Conservation (phyloP, 1,140 invertebrate species). For the Zelostemma sp. region DNA sequence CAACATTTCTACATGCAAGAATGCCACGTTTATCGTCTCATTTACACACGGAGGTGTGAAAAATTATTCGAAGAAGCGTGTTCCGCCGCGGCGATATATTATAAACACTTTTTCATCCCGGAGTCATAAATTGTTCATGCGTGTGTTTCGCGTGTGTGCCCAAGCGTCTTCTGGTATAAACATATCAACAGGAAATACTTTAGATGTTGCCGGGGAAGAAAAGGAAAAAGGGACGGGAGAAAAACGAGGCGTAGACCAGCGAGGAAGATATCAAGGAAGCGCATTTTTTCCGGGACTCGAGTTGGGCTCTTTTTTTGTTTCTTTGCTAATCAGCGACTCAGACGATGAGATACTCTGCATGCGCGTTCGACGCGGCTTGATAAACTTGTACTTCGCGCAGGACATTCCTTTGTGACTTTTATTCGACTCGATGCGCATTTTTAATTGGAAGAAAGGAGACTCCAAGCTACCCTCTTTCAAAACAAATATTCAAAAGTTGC, state of each 20-base stretch:
- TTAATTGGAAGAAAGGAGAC: too few relatives aligned
- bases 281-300: conserved; percentile 22
- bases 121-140: conserved; percentile 31
- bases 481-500: too few relatives aligned
- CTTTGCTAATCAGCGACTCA: conserved; percentile 30
- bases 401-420: too few relatives aligned
- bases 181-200: conserved; percentile 46
- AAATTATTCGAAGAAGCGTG: conserved; percentile 32
- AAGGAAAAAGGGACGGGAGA: conserved; percentile 4
- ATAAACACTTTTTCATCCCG: conserved; percentile 13
- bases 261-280: conserved; percentile 40
- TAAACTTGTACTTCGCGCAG: too few relatives aligned
- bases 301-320: conserved; percentile 6
- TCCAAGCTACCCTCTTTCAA: too few relatives aligned
- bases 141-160: conserved; percentile 27
- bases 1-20: conserved; percentile 23
- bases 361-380: conserved; percentile 14
- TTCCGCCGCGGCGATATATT: conserved; percentile 30
- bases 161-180: conserved; percentile 34
- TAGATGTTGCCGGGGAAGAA: conserved; percentile 23
- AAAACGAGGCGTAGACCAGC: conserved; percentile 31
- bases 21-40: conserved; percentile 34
- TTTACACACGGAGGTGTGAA: conserved; percentile 27
- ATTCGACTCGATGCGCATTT: too few relatives aligned
- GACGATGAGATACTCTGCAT: conserved; percentile 29